These are phyloP conservation scores for Apostichopus leukothele DNA, from an alignment of 53 echinoderm and acorn worm genomes.

Conservation along the genomic window DNA sequence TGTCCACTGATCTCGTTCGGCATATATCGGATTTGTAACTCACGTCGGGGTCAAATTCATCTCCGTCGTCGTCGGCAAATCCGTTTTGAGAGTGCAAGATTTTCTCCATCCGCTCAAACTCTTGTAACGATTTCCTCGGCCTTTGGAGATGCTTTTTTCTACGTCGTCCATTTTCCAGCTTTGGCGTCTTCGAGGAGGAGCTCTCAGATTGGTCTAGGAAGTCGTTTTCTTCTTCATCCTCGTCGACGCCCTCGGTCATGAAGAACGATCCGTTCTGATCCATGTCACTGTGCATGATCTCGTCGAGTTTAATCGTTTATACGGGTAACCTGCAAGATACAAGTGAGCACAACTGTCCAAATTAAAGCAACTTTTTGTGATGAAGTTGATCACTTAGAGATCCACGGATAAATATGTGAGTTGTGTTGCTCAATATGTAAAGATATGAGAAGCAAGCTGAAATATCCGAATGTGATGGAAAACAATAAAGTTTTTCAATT, in stretches of 20 bases:
- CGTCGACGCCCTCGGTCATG: slow-evolving; percentile 26
- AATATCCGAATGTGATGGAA: no score
- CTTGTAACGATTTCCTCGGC: slow-evolving; percentile 22
- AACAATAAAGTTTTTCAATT: no score
- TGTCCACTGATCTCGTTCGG: neutral
- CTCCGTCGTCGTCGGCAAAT: neutral
- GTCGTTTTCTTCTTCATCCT: slow-evolving; percentile 1
- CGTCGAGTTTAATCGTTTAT: no score
- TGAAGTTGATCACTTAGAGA: no score
- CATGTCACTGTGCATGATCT: neutral
- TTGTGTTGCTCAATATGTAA: no score
- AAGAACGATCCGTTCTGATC: slow-evolving; percentile 38
- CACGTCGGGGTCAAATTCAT: neutral
- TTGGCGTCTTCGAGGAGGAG: neutral
- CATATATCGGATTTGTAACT: neutral
- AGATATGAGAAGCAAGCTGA: no score
- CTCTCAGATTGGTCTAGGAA: neutral
- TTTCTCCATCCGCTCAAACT: slow-evolving; percentile 30
- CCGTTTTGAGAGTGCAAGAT: slow-evolving; percentile 1
- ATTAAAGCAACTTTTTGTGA: no score
- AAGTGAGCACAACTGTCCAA: no score
- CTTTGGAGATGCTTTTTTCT: slow-evolving; percentile 36
- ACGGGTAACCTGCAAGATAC: no score
- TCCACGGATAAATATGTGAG: no score
- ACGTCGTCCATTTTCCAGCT: slow-evolving; percentile 23